Conservation (phyloP, 2,113 vertebrate genomes). For the Mesembrinibis cayennensis region DNA sequence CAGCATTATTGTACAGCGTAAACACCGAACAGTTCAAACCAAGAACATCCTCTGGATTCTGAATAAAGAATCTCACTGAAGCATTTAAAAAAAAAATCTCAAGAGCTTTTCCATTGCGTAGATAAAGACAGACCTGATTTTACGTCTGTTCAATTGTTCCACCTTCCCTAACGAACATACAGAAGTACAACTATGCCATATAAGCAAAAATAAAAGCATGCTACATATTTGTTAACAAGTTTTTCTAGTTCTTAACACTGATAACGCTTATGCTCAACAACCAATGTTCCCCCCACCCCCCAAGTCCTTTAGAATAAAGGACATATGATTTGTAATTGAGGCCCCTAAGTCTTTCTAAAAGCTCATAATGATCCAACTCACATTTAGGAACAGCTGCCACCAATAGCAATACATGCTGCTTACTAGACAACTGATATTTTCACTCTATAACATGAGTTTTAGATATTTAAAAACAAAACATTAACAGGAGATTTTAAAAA, state of each 20-base stretch:
- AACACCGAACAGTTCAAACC: not conserved
- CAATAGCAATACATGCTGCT: not conserved
- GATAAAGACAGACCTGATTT: not conserved
- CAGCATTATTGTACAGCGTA: not conserved
- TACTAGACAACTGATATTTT: not conserved
- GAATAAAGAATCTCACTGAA: not conserved
- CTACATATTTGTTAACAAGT: not conserved
- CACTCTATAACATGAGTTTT: not conserved
- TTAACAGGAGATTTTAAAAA: not conserved
- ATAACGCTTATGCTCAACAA: not conserved
- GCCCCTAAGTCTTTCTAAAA: not conserved
- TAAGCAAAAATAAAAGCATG: not conserved
- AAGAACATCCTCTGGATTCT: not conserved
- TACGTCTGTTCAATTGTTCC: not conserved
- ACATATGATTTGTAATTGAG: not conserved
- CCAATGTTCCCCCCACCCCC: accelerated
- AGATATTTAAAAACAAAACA: not conserved
- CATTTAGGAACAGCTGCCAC: not conserved
- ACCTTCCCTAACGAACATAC: not conserved
- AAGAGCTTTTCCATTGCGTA: not conserved
- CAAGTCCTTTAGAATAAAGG: not conserved
- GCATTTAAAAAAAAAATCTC: not conserved
- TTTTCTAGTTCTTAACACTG: not conserved
- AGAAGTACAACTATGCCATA: not conserved
- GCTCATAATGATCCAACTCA: not conserved